Base-by-base conservation (phyloP, 1,140 invertebrate genomes). In the Cyrtorhinus lividipennis region DNA sequence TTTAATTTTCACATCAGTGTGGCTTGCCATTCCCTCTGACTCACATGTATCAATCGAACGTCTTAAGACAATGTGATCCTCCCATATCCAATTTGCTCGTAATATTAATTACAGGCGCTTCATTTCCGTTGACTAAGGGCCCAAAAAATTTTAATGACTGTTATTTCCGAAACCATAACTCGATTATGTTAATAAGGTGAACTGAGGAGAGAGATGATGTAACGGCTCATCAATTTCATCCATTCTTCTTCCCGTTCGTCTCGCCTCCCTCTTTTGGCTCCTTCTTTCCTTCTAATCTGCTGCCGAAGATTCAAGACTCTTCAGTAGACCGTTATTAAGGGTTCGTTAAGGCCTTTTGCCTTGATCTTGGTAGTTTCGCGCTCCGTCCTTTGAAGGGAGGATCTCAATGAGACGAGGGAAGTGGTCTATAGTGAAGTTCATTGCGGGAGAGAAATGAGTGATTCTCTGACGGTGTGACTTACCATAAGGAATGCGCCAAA, bases 301-400 rank as follows among this genome's bases (percentile, higher is more conserved):
- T 53, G 10, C 48, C 30, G 15, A 38, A 38, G 30, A 5, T 20
- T 53, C 18, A n/a, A 53, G 20, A 53, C 48, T 22, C 48, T 53
- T 53, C 48, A 22, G 10, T 53, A 53, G 48, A 53, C 48, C 48
- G 48, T 53, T 15, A 53, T 53, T 53, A 53, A 53, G 48, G 48
- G 60, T 44, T 61, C 60, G 27, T 44, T 24, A 23, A 44, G 60
- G n/a, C 44, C 60, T 46, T 61, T 61, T 61, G 60, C 27, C 59
- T 60, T 27, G n/a, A 10, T 27, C 18, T 18, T 10, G 24, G 18
- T 8, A n/a, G 38, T n/a, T 44, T n/a, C 8, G 8, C 38, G 8
- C 38, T 8, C n/a, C 38, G 38, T 44, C n/a, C 38, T n/a, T n/a
- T n/a, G n/a, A n/a, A n/a, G n/a, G n/a, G n/a, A n/a, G n/a, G n/a